Evolutionary conservation across 2,888 invertebrate genomes (phyloP).

Genomic region (Alloscopus bannaensis): DNA sequence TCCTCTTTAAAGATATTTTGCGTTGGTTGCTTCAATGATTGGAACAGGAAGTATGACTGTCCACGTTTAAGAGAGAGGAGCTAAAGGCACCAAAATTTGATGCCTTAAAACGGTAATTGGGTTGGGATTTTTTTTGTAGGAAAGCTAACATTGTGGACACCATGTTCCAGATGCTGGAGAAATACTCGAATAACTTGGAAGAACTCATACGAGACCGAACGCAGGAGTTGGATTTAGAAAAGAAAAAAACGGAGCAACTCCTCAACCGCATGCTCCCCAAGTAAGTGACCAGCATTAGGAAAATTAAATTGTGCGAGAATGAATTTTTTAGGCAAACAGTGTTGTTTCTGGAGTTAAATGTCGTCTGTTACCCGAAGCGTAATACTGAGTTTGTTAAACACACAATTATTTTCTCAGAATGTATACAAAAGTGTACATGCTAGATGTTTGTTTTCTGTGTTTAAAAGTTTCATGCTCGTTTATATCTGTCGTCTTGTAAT

Average conservation of each 20-base stretch:
- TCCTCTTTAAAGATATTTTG: too few relatives aligned
- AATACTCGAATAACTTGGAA: slow-evolving; percentile 96
- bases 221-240: slow-evolving; percentile 94
- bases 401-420: slow-evolving; percentile 9
- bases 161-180: slow-evolving; percentile 97
- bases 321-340: slow-evolving; percentile 20
- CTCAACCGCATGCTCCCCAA: slow-evolving; percentile 92
- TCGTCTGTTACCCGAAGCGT: background rate
- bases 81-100: too few relatives aligned
- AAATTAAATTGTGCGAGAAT: slow-evolving; percentile 39
- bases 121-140: slow-evolving; percentile 43
- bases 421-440: too few relatives aligned
- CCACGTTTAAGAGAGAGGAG: too few relatives aligned
- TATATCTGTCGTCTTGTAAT: too few relatives aligned
- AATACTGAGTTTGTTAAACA: too few relatives aligned
- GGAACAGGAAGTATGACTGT: too few relatives aligned
- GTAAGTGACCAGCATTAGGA: slow-evolving; percentile 74
- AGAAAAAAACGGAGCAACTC: slow-evolving; percentile 95
- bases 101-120: slow-evolving; percentile 40
- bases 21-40: too few relatives aligned
- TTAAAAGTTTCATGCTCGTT: too few relatives aligned
- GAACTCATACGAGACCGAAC: slow-evolving; percentile 94
- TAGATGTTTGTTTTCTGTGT: too few relatives aligned
- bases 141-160: slow-evolving; percentile 87
- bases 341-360: background rate